A percentile compares a stretch with the other conserved stretches of the same genome.
phyloP scores from a whole-genome alignment of 2,888 invertebrate genomes.

The Alviniconcha strummeri region DNA sequence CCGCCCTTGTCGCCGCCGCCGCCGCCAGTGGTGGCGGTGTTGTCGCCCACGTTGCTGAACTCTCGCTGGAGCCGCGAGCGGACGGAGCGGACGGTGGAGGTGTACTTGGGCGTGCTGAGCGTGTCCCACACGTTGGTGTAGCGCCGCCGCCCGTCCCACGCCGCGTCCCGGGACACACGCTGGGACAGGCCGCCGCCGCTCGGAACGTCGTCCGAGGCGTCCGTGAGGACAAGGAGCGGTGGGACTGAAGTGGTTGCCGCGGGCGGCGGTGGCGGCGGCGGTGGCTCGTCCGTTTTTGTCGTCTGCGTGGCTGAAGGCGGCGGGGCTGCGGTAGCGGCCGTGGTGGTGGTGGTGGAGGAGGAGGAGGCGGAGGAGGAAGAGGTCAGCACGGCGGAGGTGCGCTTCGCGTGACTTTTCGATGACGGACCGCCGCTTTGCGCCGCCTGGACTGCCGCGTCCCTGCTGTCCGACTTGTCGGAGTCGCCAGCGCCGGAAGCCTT shows the following conservation, averaged over 20 bases:
- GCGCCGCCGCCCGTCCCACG: constrained; percentile 14
- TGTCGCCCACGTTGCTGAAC: constrained; percentile 31
- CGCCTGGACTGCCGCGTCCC: not conserved
- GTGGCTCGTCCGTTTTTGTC: not conserved
- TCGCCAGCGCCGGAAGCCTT: not conserved
- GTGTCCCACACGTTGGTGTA: constrained; percentile 41
- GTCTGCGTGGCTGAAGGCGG: not conserved
- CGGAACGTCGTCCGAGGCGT: no score
- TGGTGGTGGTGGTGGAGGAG: not conserved
- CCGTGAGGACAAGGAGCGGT: no score
- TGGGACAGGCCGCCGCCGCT: not conserved
- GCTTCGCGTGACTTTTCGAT: not conserved
- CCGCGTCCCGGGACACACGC: not conserved
- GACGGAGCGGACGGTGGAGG: constrained; percentile 35
- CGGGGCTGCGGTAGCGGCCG: not conserved
- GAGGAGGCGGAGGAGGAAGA: not conserved
- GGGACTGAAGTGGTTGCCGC: no score
- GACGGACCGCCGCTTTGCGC: not conserved
- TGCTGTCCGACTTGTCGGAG: not conserved
- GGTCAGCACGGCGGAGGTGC: not conserved
- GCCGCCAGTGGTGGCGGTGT: not conserved
- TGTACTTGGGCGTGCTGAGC: constrained; percentile 41
- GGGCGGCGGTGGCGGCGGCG: not conserved
- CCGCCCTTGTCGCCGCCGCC: not conserved
- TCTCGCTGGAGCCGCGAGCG: constrained; percentile 40